Base-by-base conservation (phyloP, 2,888 invertebrate species). In the Meta bourneti region DNA sequence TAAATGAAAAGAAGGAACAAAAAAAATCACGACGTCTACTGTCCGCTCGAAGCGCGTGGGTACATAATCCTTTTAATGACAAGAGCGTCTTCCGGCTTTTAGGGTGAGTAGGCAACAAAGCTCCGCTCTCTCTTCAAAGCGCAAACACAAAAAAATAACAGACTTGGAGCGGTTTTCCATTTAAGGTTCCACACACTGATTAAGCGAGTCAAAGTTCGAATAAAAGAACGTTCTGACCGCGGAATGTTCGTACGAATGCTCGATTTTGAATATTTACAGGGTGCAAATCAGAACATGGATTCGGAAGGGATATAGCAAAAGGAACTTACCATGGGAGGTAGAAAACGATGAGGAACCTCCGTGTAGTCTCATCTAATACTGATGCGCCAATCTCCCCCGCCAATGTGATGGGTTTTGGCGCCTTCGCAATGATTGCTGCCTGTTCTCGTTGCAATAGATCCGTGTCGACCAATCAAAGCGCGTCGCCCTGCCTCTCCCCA, bases 391-490 rank as follows among this genome's bases (percentile, higher is more conserved):
- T 34, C 34, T 34, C 4, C 51, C 72, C 82, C 82, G 72, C 72
- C 82, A 61, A 82, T 51, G 52, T 77, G 87, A 71, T 79, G 79
- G 51, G 79, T 79, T 85, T 83, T 87, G 87, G 87, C 87, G 87
- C 87, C 87, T 34, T 79, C 71, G 79, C 79, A 51, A 19, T 20
- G 51, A 52, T 54, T 51, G 51, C 71, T 52, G 34, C 71, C 70
- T 78, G 79, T 4, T 49, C 72, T 19, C 71, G 71, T 72, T 48
- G 83, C 69, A 52, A 83, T 72, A 20, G 51, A 83, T 72, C 20
- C 72, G 20, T 51, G 49, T 52, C 87, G 79, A 69, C 87, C 87
- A 87, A 87, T 87, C 79, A 87, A 70, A 79, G 54, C 52, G 51
- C 79, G n/a, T 13, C 71, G 20, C 52, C 13, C 19, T 54, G 51